Percentiles rank a stretch among this genome's conserved stretches.
These are phyloP conservation scores for Pseudomyrmex gracilis DNA, from an alignment of 1,140 invertebrate species.

Conservation along the genomic window DNA sequence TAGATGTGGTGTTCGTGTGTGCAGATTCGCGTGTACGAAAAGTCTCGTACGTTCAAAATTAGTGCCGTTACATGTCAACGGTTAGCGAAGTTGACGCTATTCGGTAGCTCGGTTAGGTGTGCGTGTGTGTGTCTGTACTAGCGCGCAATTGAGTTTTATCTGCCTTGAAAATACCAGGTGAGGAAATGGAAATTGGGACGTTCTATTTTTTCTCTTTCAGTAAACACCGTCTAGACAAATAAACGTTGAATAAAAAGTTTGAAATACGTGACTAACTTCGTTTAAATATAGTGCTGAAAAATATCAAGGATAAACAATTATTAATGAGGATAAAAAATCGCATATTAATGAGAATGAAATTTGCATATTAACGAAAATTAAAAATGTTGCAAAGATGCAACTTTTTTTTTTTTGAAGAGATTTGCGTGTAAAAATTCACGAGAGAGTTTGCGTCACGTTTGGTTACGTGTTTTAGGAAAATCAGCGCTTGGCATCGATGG, in stretches of 20 bases:
- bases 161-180: slow-evolving; percentile 31
- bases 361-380: too few relatives aligned
- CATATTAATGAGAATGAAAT: background rate
- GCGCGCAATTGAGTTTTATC: slow-evolving; percentile 27
- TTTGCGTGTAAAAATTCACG: background rate
- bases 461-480: background rate
- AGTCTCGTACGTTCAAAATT: slow-evolving; percentile 4
- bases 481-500: background rate
- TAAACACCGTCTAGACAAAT: background rate
- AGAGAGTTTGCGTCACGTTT: background rate
- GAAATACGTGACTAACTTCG: slow-evolving; percentile 23
- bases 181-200: slow-evolving; percentile 11
- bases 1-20: background rate
- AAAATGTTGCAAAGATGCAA: too few relatives aligned
- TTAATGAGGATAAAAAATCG: too few relatives aligned
- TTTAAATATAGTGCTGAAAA: background rate
- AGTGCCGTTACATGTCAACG: slow-evolving; percentile 37
- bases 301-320: slow-evolving; percentile 2
- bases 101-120: background rate
- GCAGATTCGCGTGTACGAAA: slow-evolving; percentile 1
- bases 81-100: slow-evolving; percentile 20
- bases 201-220: slow-evolving; percentile 1
- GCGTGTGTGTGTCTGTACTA: background rate
- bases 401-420: too few relatives aligned
- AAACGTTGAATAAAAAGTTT: slow-evolving; percentile 25